Evolutionary conservation across 2,113 vertebrate species (phyloP).

Genomic region (Cyphomyrus discorhynchus): DNA sequence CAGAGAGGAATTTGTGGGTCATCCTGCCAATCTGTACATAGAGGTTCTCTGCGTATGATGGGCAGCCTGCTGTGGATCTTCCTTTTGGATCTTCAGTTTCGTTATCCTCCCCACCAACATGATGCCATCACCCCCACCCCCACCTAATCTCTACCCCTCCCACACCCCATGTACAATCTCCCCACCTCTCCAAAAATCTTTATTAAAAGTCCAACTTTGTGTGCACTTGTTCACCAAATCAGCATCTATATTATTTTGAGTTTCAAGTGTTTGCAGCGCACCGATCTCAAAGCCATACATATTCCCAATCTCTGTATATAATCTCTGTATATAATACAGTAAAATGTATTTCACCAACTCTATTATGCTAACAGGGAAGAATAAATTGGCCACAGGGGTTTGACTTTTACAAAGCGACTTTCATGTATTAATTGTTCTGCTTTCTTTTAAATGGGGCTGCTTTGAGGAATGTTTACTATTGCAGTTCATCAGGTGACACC

Average conservation of each 20-base stretch:
- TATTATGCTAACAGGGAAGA: neutral
- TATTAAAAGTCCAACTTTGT: neutral
- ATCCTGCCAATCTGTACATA: neutral
- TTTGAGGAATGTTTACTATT: neutral
- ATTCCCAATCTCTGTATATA: neutral
- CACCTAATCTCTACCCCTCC: neutral
- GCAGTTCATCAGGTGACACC: neutral
- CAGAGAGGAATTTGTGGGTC: neutral
- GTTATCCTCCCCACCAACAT: neutral
- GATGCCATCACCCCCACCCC: neutral
- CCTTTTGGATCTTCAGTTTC: neutral
- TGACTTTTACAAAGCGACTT: neutral
- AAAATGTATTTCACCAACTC: neutral
- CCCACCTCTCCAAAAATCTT: neutral
- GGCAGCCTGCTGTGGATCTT: neutral
- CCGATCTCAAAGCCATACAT: neutral
- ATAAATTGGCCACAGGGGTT: neutral
- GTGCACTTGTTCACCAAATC: neutral
- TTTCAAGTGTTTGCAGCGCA: neutral
- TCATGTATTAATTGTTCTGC: neutral
- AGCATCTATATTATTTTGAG: neutral
- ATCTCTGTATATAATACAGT: neutral
- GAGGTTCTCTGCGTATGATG: neutral
- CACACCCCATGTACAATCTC: neutral
- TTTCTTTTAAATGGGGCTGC: neutral